Percentiles rank a stretch among this genome's conserved stretches.
Conservation (phyloP, 1,140 invertebrate genomes). For the Teleopsis dalmanni region DNA sequence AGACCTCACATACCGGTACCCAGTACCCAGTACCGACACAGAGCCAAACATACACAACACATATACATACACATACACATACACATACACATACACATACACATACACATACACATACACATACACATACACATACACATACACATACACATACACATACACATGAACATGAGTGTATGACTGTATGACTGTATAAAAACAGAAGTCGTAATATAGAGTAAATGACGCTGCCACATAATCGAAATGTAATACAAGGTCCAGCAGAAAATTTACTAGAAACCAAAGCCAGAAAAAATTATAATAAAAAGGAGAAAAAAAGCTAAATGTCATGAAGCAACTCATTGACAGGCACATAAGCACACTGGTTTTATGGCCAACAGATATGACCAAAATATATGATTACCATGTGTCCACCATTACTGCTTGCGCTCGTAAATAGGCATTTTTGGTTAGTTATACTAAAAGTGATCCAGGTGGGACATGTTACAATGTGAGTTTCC, state of each 20-base stretch:
- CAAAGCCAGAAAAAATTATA: constrained; percentile 8
- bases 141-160: too few species aligned
- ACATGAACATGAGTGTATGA: too few species aligned
- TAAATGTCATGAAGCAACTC: constrained; percentile 44
- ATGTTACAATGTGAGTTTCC: constrained; percentile 2
- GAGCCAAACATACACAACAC: too few species aligned
- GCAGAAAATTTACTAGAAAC: neutral
- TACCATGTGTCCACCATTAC: constrained; percentile 40
- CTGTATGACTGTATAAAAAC: too few species aligned
- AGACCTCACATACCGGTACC: neutral
- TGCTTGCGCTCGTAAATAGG: constrained; percentile 39
- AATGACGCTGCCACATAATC: constrained; percentile 12
- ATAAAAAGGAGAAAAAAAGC: constrained; percentile 18
- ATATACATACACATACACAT: too few species aligned
- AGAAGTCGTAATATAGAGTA: too few species aligned
- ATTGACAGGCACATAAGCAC: constrained; percentile 45
- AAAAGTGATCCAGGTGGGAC: constrained; percentile 42
- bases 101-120: too few species aligned
- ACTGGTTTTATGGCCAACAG: constrained; percentile 44
- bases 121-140: too few species aligned
- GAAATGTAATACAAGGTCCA: constrained; percentile 11
- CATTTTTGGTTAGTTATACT: constrained; percentile 37
- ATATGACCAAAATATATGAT: constrained; percentile 46
- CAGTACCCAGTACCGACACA: too few species aligned
- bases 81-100: too few species aligned